Conservation (phyloP, 1,140 invertebrate genomes). For the Dolichoris vasculosae region DNA sequence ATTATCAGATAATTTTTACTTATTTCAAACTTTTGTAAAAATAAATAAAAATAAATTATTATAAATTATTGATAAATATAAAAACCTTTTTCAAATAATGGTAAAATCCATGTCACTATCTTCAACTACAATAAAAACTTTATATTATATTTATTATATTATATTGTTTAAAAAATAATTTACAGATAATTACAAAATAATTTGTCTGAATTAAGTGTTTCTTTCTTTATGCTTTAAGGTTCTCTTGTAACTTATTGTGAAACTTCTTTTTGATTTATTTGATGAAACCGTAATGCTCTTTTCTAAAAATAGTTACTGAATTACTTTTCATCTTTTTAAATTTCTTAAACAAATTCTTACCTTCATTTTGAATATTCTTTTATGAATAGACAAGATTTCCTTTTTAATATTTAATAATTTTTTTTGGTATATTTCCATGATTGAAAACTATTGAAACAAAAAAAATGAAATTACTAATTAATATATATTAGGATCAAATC, state of each 20-base stretch:
- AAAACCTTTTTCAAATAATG: neutral
- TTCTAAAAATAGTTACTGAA: conserved; percentile 61
- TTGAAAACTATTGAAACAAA: conserved; percentile 60
- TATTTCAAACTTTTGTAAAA: no score
- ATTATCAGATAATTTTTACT: no score
- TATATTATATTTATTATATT: neutral
- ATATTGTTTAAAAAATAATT: neutral
- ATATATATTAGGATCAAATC: neutral
- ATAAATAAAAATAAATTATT: no score
- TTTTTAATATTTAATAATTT: conserved; percentile 69
- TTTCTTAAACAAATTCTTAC: conserved; percentile 58
- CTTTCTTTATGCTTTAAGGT: neutral
- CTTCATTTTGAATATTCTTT: conserved; percentile 68
- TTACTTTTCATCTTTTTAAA: conserved; percentile 27
- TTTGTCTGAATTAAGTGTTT: neutral
- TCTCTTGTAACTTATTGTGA: conserved; percentile 61
- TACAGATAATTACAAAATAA: neutral
- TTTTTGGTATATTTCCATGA: conserved; percentile 66
- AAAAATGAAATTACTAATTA: conserved; percentile 40
- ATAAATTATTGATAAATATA: neutral
- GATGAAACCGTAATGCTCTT: conserved; percentile 68
- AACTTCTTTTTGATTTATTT: conserved; percentile 68
- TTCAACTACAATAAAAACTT: neutral
- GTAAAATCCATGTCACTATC: no score
- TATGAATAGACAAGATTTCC: conserved; percentile 68